Conservation (phyloP, 2,888 invertebrate species). For the Zaprionus bogoriensis region DNA sequence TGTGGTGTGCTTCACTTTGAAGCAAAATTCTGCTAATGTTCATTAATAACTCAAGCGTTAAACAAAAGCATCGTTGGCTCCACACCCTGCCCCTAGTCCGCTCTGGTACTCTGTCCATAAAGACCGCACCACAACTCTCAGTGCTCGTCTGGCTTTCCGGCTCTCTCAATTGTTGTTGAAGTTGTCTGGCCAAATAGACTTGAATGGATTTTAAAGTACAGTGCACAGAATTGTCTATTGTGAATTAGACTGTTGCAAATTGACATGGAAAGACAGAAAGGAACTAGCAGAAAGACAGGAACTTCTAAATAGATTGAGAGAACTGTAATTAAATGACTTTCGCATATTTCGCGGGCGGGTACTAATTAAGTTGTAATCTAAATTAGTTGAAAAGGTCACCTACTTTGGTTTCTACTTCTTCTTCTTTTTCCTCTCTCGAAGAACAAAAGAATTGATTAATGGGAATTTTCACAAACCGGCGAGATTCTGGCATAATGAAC, state of each 20-base stretch:
- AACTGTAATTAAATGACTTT: slow-evolving; percentile 4
- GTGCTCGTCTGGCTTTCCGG: background rate
- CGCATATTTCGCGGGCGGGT: slow-evolving; percentile 14
- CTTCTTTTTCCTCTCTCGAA: slow-evolving; percentile 9
- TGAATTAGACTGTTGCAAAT: slow-evolving; percentile 58
- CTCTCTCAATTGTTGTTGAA: slow-evolving; percentile 13
- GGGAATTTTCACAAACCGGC: slow-evolving; percentile 56
- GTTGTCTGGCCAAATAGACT: slow-evolving; percentile 25
- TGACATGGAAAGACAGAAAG: slow-evolving; percentile 34
- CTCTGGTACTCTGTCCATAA: background rate
- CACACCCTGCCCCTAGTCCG: background rate
- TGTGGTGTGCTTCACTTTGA: slow-evolving; percentile 26
- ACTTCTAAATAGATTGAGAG: no score
- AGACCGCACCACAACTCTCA: background rate
- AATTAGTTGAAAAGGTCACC: slow-evolving; percentile 66
- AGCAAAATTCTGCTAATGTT: slow-evolving; percentile 63
- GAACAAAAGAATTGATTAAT: slow-evolving; percentile 77
- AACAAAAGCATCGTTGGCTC: slow-evolving; percentile 48
- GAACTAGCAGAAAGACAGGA: slow-evolving; percentile 10
- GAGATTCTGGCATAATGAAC: slow-evolving; percentile 50
- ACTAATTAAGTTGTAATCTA: slow-evolving; percentile 50
- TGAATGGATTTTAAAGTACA: slow-evolving; percentile 23
- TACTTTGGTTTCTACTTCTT: slow-evolving; percentile 28
- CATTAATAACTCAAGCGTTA: slow-evolving; percentile 73
- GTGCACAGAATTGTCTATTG: slow-evolving; percentile 39